Percentiles rank a stretch among this genome's conserved stretches.
Conservation (phyloP, 2,888 invertebrate genomes). For the Sussaba pulchella region DNA sequence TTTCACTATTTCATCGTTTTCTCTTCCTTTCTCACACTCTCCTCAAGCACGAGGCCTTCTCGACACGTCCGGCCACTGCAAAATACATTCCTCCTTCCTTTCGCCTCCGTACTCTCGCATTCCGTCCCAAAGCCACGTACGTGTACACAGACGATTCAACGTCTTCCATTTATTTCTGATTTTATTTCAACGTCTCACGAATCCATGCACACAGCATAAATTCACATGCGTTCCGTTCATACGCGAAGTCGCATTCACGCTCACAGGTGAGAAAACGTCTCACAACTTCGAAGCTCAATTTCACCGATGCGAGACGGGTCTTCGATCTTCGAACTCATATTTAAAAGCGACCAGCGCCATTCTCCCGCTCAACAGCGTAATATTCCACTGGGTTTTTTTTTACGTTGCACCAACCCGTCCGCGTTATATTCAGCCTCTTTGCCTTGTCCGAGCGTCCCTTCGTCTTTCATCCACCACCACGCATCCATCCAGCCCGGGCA, state of each 20-base stretch:
- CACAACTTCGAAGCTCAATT: slow-evolving; percentile 14
- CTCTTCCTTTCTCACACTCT: slow-evolving; percentile 42
- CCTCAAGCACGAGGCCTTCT: slow-evolving; percentile 3
- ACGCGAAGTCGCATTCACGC: not conserved
- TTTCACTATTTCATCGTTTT: slow-evolving; percentile 24
- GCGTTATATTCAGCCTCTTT: slow-evolving; percentile 34
- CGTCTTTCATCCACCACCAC: slow-evolving; percentile 51
- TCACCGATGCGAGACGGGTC: slow-evolving; percentile 48
- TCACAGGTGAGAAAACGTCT: not conserved
- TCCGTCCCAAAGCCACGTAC: slow-evolving; percentile 1
- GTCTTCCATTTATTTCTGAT: slow-evolving; percentile 15
- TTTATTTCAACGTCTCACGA: slow-evolving; percentile 11
- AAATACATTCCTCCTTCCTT: slow-evolving; percentile 25
- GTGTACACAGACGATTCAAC: not conserved
- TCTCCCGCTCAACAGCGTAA: slow-evolving; percentile 79
- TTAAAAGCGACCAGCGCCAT: slow-evolving; percentile 75
- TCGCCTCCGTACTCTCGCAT: slow-evolving; percentile 12
- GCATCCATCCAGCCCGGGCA: slow-evolving; percentile 57
- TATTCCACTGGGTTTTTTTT: slow-evolving; percentile 75
- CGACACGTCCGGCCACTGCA: slow-evolving; percentile 16
- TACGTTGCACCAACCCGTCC: slow-evolving; percentile 25
- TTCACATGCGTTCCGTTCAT: slow-evolving; percentile 36
- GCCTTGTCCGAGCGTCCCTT: slow-evolving; percentile 4
- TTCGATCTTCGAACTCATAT: slow-evolving; percentile 79
- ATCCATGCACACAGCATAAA: slow-evolving; percentile 78